Base-by-base conservation (phyloP, 2,797 vertebrate genomes). In the Enteromius treurensis region DNA sequence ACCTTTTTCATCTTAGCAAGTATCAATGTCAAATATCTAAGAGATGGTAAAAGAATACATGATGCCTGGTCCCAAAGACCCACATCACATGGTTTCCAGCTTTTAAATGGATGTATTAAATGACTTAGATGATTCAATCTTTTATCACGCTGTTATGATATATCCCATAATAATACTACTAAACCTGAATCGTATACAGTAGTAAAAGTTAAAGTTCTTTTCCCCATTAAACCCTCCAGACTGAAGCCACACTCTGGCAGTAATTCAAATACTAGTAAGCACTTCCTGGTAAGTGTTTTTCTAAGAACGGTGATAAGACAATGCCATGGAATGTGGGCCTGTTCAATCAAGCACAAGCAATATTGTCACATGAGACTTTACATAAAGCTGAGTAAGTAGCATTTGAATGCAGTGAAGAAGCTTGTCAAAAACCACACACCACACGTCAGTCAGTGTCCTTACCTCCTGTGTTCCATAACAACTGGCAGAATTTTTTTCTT, bases 281-380 rank as follows among this genome's bases (percentile, higher is more conserved):
- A 15, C 37, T 73, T 81, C 79, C 79, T 62, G 53, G 79, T 15
- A 74, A 64, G 37, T 1, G 5, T 19, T 81, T 55, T 64, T 81
- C 29, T 51, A 64, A n/a, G 55, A 81, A 74, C 5, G 2, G 17
- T 0, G 6, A 42, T 45, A 34, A 81, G 55, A 73, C 23, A 19
- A 26, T 17, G 11, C 26, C 2, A 49, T 23, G 69, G 53, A 81
- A 81, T 73, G 55, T 32, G 29, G 21, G 42, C 55, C 53, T 74
- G 79, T 26, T 62, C 69, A 23, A 45, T 64, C 42, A 81, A 73
- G 29, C 68, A 51, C 26, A 45, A 81, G 40, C 37, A 45, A n/a
- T 47, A 45, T 42, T 64, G 3, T 79, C 29, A 67, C 23, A 64
- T 78, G 42, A 65, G 32, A 65, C 55, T 62, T 77, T 62, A 29